Evolutionary conservation across 2,888 invertebrate species (phyloP), one percentile per base, ranked within the genome.

Genomic region (Eueremaeus valkanovi): DNA sequence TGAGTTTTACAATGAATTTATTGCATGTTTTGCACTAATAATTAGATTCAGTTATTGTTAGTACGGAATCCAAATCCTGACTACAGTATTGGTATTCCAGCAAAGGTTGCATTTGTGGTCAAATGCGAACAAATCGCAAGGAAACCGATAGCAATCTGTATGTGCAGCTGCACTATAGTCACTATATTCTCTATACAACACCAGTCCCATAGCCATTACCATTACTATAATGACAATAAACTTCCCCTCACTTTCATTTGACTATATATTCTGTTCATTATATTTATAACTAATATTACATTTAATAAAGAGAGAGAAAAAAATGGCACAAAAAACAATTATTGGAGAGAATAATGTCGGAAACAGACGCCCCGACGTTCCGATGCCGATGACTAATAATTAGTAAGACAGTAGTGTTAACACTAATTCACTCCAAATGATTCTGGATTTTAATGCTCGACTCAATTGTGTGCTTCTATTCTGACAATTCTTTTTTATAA

Each of bases 341-440:
- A 66, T 36, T 66, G 63, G 36, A 66, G 36, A n/a, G 36, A 66
- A 36, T 66, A 36, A 66, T 66, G 36, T 66, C 42, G 70, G 70
- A 70, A 70, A 70, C 70, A 70, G 45, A 70, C 70, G 70, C 70
- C 70, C 70, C 70, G 70, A 21, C 45, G 40, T 70, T 66, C 40
- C 55, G 9, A 45, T 45, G 6, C 3, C 29, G 58, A 29, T 29
- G 13, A 9, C 24, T 66, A 36, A 36, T 66, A 66, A 33, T 66
- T 36, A 66, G 33, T 36, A 58, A 58, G 58, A 58, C 58, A 58
- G 24, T 58, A 18, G 58, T 58, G 29, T 58, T 58, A 13, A 5
- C 29, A 31, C 1, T 31, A 18, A 58, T 24, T 55, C 58, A 58
- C 29, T 49, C 3, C 49, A 49, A 49, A 58, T 31, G 21, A 58